Conservation (phyloP, 2,888 invertebrate species). For the Pinctada fucata region DNA sequence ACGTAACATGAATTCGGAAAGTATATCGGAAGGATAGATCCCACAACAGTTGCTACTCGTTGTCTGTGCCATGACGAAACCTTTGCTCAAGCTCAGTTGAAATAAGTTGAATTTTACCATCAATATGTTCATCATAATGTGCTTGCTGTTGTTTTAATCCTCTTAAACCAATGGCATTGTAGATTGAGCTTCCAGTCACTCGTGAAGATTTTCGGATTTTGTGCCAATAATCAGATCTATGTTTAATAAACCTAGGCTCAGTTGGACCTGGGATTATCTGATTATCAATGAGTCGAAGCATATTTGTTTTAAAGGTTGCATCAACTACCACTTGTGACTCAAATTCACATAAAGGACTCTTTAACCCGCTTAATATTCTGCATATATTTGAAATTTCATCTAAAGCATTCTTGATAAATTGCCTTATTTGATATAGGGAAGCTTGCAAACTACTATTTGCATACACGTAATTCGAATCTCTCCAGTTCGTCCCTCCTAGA, state of each 20-base stretch:
- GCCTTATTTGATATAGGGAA: constrained; percentile 25
- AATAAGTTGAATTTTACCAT: neutral
- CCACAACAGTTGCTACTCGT: constrained; percentile 27
- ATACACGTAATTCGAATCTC: constrained; percentile 32
- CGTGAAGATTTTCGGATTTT: neutral
- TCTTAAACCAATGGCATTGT: constrained; percentile 1
- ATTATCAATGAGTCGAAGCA: neutral
- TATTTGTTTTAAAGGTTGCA: neutral
- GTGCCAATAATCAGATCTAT: constrained; percentile 6
- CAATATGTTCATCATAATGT: neutral
- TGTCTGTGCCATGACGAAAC: neutral
- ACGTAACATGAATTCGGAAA: constrained; percentile 11
- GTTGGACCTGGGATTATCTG: neutral
- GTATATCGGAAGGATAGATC: constrained; percentile 1
- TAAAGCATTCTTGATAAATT: constrained; percentile 1
- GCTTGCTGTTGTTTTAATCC: neutral
- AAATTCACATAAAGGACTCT: neutral
- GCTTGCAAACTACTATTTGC: constrained; percentile 31
- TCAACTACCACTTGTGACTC: neutral
- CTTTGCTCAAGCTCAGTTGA: neutral
- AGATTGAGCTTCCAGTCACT: constrained; percentile 22
- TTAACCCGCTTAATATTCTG: neutral
- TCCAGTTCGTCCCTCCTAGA: constrained; percentile 32
- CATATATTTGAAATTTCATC: neutral
- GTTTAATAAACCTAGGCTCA: constrained; percentile 4